phyloP scores from a whole-genome alignment of 2,888 invertebrate genomes.

The Parelbella ahira region DNA sequence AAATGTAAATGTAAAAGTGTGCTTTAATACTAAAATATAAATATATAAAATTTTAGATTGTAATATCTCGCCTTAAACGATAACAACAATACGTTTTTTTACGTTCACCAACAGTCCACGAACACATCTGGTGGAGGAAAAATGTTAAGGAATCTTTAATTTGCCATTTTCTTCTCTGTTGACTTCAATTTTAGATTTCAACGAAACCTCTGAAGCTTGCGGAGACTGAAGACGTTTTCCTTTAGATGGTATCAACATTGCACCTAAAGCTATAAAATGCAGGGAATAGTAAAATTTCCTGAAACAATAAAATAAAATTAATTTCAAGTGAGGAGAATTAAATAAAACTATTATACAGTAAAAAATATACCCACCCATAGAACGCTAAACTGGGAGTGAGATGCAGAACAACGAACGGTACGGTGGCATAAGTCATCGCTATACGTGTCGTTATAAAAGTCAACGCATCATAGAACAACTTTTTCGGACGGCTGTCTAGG shows the following conservation, averaged over 20 bases:
- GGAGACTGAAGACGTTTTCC: conserved; percentile 27
- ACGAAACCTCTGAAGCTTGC: conserved; percentile 38
- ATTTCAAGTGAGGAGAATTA: no score
- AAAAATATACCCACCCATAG: conserved; percentile 91
- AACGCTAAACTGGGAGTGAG: conserved; percentile 87
- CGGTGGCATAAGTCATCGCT: conserved; percentile 93
- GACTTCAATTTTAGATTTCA: conserved; percentile 34
- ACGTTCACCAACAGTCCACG: neutral
- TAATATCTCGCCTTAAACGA: neutral
- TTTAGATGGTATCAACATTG: conserved; percentile 60
- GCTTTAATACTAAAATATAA: conserved; percentile 1
- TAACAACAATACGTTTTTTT: neutral
- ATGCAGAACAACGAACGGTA: conserved; percentile 95
- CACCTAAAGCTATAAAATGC: conserved; percentile 71
- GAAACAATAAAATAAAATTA: conserved; percentile 32
- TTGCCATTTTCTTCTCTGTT: conserved; percentile 55
- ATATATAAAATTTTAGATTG: neutral
- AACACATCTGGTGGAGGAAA: no score
- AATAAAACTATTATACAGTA: no score
- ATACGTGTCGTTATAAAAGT: conserved; percentile 91
- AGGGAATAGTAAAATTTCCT: conserved; percentile 80
- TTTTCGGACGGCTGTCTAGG: conserved; percentile 82
- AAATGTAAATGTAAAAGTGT: conserved; percentile 5
- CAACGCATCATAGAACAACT: conserved; percentile 89
- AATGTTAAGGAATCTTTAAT: conserved; percentile 47